Percentiles rank a stretch among this genome's conserved stretches.
Conservation (phyloP, 2,797 vertebrate genomes). For the Poeciliopsis infans region DNA sequence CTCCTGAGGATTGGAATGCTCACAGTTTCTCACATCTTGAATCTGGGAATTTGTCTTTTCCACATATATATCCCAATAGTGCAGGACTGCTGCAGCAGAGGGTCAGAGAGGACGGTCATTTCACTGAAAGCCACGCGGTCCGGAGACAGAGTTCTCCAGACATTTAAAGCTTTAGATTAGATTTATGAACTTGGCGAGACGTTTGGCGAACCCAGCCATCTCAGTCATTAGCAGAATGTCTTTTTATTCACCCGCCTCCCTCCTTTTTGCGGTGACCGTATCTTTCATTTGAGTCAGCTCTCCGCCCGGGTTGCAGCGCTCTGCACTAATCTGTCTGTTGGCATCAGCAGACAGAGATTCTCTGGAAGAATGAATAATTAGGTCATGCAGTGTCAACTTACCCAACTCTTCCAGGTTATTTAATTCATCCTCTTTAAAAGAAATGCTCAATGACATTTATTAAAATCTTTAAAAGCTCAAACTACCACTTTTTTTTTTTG, state of each 20-base stretch:
- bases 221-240: constrained; percentile 35
- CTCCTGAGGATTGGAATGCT: constrained; percentile 10
- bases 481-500: neutral
- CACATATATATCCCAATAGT: constrained; percentile 5
- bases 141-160: constrained; percentile 34
- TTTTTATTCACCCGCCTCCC: constrained; percentile 2
- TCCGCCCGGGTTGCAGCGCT: constrained; percentile 12
- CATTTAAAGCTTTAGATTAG: constrained; percentile 42
- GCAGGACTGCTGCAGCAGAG: constrained; percentile 17
- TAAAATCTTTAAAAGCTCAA: neutral
- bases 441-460: neutral
- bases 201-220: constrained; percentile 42
- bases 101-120: constrained; percentile 37
- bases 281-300: constrained; percentile 33
- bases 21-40: constrained; percentile 29
- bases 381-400: neutral
- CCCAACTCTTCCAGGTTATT: neutral
- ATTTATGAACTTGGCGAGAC: constrained; percentile 49
- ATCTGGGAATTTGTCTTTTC: constrained; percentile 27
- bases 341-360: constrained; percentile 24
- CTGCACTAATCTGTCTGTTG: constrained; percentile 50
- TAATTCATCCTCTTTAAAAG: neutral
- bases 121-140: constrained; percentile 39
- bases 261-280: constrained; percentile 16
- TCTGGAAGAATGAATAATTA: constrained; percentile 25